These are phyloP conservation scores for Psephotus haematonotus DNA, from an alignment of 2,113 vertebrate genomes.

Conservation along the genomic window DNA sequence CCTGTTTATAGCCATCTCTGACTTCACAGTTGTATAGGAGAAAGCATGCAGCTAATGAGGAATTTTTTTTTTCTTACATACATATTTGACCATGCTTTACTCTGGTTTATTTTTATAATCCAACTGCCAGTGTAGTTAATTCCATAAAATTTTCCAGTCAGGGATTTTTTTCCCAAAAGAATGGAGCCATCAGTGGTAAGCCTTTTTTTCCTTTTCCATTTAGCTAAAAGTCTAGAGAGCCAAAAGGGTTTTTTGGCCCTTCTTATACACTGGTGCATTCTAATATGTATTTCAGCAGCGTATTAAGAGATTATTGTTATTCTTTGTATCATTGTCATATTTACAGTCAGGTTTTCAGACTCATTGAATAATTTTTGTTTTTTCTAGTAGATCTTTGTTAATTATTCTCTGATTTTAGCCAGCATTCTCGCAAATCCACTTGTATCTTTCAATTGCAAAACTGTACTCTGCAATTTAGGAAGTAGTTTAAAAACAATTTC, in stretches of 20 bases:
- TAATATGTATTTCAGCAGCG: not conserved
- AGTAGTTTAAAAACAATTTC: not conserved
- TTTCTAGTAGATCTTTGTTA: not conserved
- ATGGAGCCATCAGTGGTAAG: not conserved
- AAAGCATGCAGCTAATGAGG: not conserved
- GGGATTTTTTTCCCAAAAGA: not conserved
- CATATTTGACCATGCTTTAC: not conserved
- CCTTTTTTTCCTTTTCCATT: not conserved
- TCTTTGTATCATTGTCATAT: not conserved
- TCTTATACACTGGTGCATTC: not conserved
- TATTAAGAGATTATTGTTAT: not conserved
- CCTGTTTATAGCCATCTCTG: not conserved
- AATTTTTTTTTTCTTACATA: not conserved
- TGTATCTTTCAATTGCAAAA: not conserved
- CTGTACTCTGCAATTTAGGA: not conserved
- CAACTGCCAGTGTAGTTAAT: not conserved
- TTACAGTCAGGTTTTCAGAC: not conserved
- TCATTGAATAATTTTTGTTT: not conserved
- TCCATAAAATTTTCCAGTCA: not conserved
- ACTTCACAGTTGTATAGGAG: not conserved
- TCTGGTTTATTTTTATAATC: not conserved
- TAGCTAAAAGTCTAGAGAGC: not conserved
- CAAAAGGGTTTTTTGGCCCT: not conserved
- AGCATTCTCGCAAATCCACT: not conserved
- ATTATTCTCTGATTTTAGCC: not conserved